phyloP scores from a whole-genome alignment of 2,113 vertebrate genomes.

The Thunnus thynnus region DNA sequence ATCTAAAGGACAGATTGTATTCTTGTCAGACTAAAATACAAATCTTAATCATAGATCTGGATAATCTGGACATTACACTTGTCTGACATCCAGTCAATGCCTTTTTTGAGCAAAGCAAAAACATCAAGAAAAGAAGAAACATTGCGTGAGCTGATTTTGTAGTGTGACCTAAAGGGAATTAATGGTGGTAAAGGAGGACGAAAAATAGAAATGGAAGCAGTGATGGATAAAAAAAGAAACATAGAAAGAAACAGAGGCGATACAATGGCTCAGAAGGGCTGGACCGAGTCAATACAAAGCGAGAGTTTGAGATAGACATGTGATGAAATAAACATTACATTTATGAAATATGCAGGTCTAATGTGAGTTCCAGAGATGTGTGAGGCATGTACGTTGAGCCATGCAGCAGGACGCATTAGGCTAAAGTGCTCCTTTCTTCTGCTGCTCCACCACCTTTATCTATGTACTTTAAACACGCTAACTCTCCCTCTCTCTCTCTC shows the following conservation, averaged over 20 bases:
- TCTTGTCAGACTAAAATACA: too few species aligned
- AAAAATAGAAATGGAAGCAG: not conserved
- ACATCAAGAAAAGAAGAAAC: not conserved
- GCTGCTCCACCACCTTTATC: slow-evolving; percentile 11
- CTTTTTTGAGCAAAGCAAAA: not conserved
- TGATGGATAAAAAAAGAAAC: not conserved
- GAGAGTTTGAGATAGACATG: slow-evolving; percentile 2
- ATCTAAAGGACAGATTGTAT: too few species aligned
- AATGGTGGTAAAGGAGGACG: not conserved
- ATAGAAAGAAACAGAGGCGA: not conserved
- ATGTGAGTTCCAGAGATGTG: slow-evolving; percentile 41
- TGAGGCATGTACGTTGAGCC: slow-evolving; percentile 2
- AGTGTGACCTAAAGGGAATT: not conserved
- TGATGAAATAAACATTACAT: slow-evolving; percentile 61
- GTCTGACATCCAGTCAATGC: too few species aligned
- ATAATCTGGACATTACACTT: too few species aligned
- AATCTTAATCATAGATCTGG: too few species aligned
- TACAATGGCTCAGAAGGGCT: not conserved
- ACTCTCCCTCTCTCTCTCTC: not conserved
- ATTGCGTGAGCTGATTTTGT: not conserved
- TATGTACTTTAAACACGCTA: slow-evolving; percentile 13
- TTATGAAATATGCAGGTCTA: slow-evolving; percentile 59
- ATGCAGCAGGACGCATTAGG: slow-evolving; percentile 22
- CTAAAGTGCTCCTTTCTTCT: slow-evolving; percentile 29
- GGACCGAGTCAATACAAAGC: not conserved